Percentiles rank a stretch among this genome's conserved stretches.
Conservation (phyloP, 2,797 vertebrate species). For the Anableps anableps region DNA sequence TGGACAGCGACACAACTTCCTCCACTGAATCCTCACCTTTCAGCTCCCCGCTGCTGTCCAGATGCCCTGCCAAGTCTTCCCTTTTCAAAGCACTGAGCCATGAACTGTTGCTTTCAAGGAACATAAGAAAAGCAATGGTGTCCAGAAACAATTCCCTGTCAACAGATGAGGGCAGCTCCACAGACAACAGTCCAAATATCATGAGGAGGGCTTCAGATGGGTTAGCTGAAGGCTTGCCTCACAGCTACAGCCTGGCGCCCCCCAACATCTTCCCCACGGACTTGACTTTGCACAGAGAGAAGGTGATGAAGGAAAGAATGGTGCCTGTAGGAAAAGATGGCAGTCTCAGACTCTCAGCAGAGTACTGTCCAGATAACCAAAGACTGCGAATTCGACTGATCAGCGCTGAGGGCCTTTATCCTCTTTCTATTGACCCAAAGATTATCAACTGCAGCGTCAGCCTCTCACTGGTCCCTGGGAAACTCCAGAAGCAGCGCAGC, state of each 20-base stretch:
- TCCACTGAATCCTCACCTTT: slow-evolving; percentile 87
- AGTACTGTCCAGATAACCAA: slow-evolving; percentile 85
- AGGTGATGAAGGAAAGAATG: slow-evolving; percentile 79
- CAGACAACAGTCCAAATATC: slow-evolving; percentile 89
- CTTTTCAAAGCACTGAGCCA: slow-evolving; percentile 85
- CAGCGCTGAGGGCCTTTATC: slow-evolving; percentile 85
- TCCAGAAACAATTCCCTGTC: slow-evolving; percentile 89
- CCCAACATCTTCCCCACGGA: slow-evolving; percentile 83
- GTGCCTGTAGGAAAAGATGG: slow-evolving; percentile 82
- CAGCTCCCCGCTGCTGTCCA: slow-evolving; percentile 82
- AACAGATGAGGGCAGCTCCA: slow-evolving; percentile 91
- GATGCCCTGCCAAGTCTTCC: slow-evolving; percentile 75
- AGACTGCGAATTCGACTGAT: slow-evolving; percentile 89
- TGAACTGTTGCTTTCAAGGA: slow-evolving; percentile 82
- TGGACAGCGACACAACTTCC: slow-evolving; percentile 88
- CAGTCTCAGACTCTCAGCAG: slow-evolving; percentile 83
- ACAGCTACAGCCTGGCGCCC: slow-evolving; percentile 74
- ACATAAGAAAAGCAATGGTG: slow-evolving; percentile 77
- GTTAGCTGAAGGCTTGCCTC: slow-evolving; percentile 68
- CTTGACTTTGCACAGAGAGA: slow-evolving; percentile 77
- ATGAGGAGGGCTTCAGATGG: slow-evolving; percentile 84
- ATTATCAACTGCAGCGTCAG: slow-evolving; percentile 88
- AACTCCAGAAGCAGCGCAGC: slow-evolving; percentile 87
- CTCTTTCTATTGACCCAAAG: slow-evolving; percentile 80
- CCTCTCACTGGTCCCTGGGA: slow-evolving; percentile 85